Evolutionary conservation across 2,888 invertebrate genomes (phyloP).

Genomic region (Nephrocerus scutellatus): DNA sequence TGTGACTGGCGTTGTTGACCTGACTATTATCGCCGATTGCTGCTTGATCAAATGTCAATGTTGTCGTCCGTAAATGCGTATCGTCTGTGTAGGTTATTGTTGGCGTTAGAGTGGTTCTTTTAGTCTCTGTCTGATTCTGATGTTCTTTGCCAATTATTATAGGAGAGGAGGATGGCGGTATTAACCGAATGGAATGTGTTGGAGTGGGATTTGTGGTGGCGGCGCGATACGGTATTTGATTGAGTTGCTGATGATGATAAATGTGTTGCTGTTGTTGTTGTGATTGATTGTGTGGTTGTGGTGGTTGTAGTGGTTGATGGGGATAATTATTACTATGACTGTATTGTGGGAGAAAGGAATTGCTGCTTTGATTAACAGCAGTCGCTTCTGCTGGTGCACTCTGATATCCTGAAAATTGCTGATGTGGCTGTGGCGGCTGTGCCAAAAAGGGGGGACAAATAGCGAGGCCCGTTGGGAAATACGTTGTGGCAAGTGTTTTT

Average conservation of each 20-base stretch:
- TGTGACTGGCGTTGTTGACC: too few relatives aligned
- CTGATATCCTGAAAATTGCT: too few relatives aligned
- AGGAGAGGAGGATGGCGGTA: conserved; percentile 21
- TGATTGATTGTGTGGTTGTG: conserved; percentile 19
- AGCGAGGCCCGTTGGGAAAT: conserved; percentile 34
- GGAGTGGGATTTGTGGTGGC: conserved; percentile 14
- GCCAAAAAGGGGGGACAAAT: conserved; percentile 32
- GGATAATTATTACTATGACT: conserved; percentile 8
- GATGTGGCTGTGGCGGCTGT: conserved; percentile 22
- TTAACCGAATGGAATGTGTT: conserved; percentile 19
- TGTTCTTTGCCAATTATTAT: conserved; percentile 22
- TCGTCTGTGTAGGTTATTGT: too few relatives aligned
- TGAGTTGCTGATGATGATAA: conserved; percentile 18
- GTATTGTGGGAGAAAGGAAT: too few relatives aligned
- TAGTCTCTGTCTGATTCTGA: conserved; percentile 19
- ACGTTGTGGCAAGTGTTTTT: conserved; percentile 31
- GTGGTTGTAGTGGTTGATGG: conserved; percentile 22
- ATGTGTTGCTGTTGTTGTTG: too few relatives aligned
- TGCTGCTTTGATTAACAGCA: too few relatives aligned
- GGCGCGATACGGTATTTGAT: conserved; percentile 5
- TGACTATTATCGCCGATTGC: too few relatives aligned
- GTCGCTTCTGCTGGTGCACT: too few relatives aligned
- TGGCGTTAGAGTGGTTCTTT: too few relatives aligned
- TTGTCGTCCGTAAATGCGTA: too few relatives aligned
- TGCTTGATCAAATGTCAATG: too few relatives aligned